Conservation (phyloP, 2,113 vertebrate species). For the Corythoichthys haematopterus region DNA sequence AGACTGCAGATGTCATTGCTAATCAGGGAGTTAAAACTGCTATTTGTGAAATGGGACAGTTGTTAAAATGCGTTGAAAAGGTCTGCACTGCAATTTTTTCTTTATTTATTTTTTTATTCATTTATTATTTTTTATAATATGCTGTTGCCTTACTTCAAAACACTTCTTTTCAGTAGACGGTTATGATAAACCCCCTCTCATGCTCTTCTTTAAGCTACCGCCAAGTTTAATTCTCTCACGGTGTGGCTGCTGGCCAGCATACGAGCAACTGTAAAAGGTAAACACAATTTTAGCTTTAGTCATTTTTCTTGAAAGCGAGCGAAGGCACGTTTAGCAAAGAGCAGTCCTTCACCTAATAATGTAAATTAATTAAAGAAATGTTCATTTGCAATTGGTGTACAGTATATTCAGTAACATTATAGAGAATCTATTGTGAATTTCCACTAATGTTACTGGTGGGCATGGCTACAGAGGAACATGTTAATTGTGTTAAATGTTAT, state of each 20-base stretch:
- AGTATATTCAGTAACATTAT: too few species aligned
- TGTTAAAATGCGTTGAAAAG: slow-evolving; percentile 68
- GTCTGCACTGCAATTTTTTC: slow-evolving; percentile 42
- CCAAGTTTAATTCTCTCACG: slow-evolving; percentile 51
- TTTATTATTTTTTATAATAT: slow-evolving; percentile 18
- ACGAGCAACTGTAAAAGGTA: slow-evolving; percentile 16
- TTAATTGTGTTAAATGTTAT: too few species aligned
- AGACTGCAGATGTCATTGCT: slow-evolving; percentile 77
- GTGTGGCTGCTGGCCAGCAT: slow-evolving; percentile 36
- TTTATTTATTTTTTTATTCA: neutral
- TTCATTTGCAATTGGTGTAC: neutral
- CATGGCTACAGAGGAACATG: too few species aligned
- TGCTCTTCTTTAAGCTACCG: slow-evolving; percentile 37
- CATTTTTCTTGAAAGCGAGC: neutral
- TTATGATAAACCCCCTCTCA: slow-evolving; percentile 55
- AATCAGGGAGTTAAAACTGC: slow-evolving; percentile 73
- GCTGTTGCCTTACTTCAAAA: slow-evolving; percentile 56
- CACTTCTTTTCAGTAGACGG: slow-evolving; percentile 48
- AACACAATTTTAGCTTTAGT: slow-evolving; percentile 41
- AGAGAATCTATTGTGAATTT: too few species aligned
- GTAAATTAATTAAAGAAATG: neutral
- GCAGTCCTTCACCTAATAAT: neutral
- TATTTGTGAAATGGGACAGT: slow-evolving; percentile 72
- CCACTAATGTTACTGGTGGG: too few species aligned
- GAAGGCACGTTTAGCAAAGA: neutral